Evolutionary conservation across 2,888 invertebrate genomes (phyloP), one percentile per base, ranked within the genome.

Genomic region (Lepidocyrtoides sp.): DNA sequence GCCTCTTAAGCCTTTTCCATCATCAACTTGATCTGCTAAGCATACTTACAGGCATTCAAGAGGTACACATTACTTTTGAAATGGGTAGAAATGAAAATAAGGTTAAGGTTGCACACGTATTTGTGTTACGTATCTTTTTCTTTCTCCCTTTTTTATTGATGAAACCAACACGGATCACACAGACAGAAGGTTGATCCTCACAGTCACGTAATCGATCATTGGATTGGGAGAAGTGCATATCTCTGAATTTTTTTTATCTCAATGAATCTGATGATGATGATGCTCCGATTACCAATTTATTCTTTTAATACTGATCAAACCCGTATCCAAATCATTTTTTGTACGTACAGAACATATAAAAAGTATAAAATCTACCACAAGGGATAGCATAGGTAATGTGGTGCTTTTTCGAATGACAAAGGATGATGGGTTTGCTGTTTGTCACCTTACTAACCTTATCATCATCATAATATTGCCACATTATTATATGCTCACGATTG

Each of bases 1-100:
- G 75, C 57, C 72, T 87, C 48, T 41, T 89, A 81, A 89, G 69
- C 89, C 82, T 72, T 77, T 87, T 48, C 79, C 79, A 81, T 88
- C 88, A 88, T 88, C 88, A 88, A 81, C 88, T 81, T 89, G 82
- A 82, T 82, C 89, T 72, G 89, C 48, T 88, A 72, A 72, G 60
- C 41, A 63, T 79, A 81, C 81, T 81, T 81, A 36, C 69, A 41
- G 20, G 8, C 14, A 8, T 54, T 41, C 12, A 44, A 72, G 10
- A 44, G 41, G 48, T 10, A 12, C 48, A 44, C 26, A 23, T n/a
- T 23, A 79, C n/a, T 57, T 1, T 32, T 23, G 20, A 10, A 17
- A 14, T 32, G 14, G 14, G 57, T n/a, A 2, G 17, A 12, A 26
- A 51, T 14, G 23, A 77, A 14, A 51, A 51, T 8, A 12, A 51